Conservation (phyloP, 1,140 invertebrate species). For the Lordiphosa collinella region DNA sequence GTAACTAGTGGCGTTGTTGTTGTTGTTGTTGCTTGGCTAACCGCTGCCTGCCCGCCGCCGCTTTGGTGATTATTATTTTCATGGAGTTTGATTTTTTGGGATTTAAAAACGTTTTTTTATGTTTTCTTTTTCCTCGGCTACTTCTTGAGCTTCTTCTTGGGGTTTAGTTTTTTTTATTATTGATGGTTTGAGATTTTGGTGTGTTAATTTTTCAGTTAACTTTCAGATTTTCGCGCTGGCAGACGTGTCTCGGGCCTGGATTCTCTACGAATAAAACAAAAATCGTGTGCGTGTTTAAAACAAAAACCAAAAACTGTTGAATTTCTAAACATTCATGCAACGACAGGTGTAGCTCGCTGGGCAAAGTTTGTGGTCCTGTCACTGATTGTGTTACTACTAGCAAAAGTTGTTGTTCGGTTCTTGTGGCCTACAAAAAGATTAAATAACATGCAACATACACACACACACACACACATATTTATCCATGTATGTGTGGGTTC, state of each 20-base stretch:
- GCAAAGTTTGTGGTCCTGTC: conserved; percentile 42
- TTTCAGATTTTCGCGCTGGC: conserved; percentile 79
- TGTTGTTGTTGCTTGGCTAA: conserved; percentile 47
- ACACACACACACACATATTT: neutral
- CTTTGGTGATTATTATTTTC: conserved; percentile 74
- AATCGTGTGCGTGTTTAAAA: conserved; percentile 19
- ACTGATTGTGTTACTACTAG: conserved; percentile 22
- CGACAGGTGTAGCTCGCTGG: conserved; percentile 1
- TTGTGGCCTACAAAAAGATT: neutral
- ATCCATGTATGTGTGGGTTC: neutral
- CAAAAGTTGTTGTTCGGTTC: conserved; percentile 16
- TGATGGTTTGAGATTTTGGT: conserved; percentile 70
- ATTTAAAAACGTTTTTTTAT: conserved; percentile 74
- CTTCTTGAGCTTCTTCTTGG: conserved; percentile 20
- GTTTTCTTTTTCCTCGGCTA: conserved; percentile 17
- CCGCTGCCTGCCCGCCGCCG: conserved; percentile 27
- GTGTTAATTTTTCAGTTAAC: conserved; percentile 78
- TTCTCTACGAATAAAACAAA: conserved; percentile 14
- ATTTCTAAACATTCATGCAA: neutral
- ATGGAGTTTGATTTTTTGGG: conserved; percentile 79
- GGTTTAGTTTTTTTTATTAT: conserved; percentile 51
- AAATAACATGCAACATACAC: neutral
- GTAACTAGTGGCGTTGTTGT: conserved; percentile 55
- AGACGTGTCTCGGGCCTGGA: conserved; percentile 64
- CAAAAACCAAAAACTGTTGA: conserved; percentile 13